A percentile compares a stretch with the other conserved stretches of the same genome.
These are phyloP conservation scores for Euborellia annulipes DNA, from an alignment of 1,140 invertebrate species.

Conservation along the genomic window DNA sequence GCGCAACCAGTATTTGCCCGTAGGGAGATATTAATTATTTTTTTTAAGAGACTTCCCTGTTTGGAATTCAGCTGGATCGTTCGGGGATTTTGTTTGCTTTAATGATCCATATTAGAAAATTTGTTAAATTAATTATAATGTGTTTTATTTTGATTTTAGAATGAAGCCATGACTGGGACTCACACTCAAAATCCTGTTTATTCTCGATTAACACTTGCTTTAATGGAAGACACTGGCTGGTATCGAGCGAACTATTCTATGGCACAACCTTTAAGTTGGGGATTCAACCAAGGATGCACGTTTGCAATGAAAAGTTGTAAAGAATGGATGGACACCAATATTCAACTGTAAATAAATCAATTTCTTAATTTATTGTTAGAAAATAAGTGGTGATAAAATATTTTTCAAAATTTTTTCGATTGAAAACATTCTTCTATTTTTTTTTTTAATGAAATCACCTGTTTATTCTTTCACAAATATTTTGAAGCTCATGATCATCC, in stretches of 20 bases:
- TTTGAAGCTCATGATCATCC: too few species aligned
- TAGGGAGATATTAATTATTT: too few species aligned
- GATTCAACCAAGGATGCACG: slow-evolving; percentile 73
- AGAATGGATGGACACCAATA: slow-evolving; percentile 76
- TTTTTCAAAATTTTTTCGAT: slow-evolving; percentile 2
- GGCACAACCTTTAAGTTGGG: slow-evolving; percentile 83
- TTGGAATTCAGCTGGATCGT: too few species aligned
- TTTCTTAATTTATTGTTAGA: too few species aligned
- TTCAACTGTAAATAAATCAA: too few species aligned
- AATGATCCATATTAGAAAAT: too few species aligned
- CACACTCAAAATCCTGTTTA: slow-evolving; percentile 98
- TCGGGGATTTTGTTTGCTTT: too few species aligned
- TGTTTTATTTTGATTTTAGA: slow-evolving; percentile 48
- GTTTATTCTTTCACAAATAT: too few species aligned
- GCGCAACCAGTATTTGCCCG: too few species aligned
- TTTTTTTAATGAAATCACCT: neutral
- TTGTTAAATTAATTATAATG: too few species aligned
- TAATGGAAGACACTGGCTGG: slow-evolving; percentile 98
- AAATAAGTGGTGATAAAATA: neutral
- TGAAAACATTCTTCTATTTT: neutral
- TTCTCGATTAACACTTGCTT: slow-evolving; percentile 84
- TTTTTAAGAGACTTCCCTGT: too few species aligned
- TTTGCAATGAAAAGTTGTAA: slow-evolving; percentile 92
- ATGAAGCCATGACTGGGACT: slow-evolving; percentile 99
- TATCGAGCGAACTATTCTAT: slow-evolving; percentile 78